Evolutionary conservation across 1,140 invertebrate genomes (phyloP), one percentile per base, ranked within the genome.

Genomic region (Drosophila hydei): DNA sequence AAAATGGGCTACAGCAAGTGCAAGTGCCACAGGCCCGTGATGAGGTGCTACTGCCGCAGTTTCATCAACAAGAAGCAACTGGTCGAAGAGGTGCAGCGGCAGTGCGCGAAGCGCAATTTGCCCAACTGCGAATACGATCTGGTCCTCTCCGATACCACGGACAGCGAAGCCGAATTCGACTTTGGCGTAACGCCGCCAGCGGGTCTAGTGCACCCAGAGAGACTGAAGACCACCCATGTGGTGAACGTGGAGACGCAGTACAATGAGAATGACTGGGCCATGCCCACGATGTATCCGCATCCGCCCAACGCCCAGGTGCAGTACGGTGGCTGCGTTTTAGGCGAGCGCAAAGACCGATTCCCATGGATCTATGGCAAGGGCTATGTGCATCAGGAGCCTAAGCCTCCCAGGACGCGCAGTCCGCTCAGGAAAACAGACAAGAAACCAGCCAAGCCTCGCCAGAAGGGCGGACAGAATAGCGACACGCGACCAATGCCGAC

Each of bases 121-220:
- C 12, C 43, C 0, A 21, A 40, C 30, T 81, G 79, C 21, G 72
- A 77, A 21, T 30, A 76, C 5, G 61, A 61, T 0, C 51, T 91
- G 4, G 70, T 89, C 0, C 67, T 91, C 0, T 88, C 88, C 0
- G 91, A 91, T 5, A 84, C 87, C 6, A 78, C 76, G 7, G 90
- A 91, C 36, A 88, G 80, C 36, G 91, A 91, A 58, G 69, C 56
- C 2, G 89, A 91, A 54, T 90, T 79, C 25, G 88, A 91, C 40
- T 90, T 91, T 14, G 84, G 78, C 3, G 91, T 91, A 1, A 91
- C 91, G 5, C 91, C 91, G 8, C 90, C 90, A 7, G 90, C 89
- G 0, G 90, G 90, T 3, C 36, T 90, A 0, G 87, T 91, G 33
- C 85, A 75, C 47, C 85, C 88, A 0, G 80, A 90, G 21, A 68